Base-by-base conservation (phyloP, 2,888 invertebrate species). In the Proisotoma minuta region DNA sequence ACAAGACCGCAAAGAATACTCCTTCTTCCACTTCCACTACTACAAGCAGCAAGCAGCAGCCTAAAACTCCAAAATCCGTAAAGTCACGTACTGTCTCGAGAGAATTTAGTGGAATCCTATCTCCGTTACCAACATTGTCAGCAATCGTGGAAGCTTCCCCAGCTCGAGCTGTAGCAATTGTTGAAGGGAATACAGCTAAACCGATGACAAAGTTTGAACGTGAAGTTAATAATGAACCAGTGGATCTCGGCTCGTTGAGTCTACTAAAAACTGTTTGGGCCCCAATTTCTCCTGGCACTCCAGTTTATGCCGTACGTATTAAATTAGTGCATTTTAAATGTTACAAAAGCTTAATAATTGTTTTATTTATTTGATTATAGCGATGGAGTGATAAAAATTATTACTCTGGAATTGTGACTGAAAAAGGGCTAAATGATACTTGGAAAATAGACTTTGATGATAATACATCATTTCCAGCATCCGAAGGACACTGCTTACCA, bases 351-450 rank as follows among this genome's bases (percentile, higher is more conserved):
- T 60, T 28, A 64, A 63, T 34, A 34, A 34, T 15, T 34, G 15
- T 34, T 34, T 34, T 10, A 34, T 10, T 34, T 34, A 10, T 34
- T 59, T 2, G 85, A 85, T 0, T 79, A 86, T 69, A 86, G 0
- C 84, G 84, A 75, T 86, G 86, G 86, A 82, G 83, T 0, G 85
- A 86, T 74, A 84, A 83, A 72, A 82, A 84, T 64, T 86, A 85
- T 70, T 87, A 86, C 71, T 84, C 85, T 0, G 86, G 85, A 0
- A 82, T 78, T 75, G 82, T 86, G 0, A 76, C 80, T 10, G 82
- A 82, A 69, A 82, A 82, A 52, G 81, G 82, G 0, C 81, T 83
- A 54, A 73, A 74, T 61, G 82, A 82, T 26, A 85, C 85, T 73
- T 85, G 83, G 76, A 78, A 82, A 68, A 83, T 86, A 15, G 43